Percentiles rank a stretch among this genome's conserved stretches.
Evolutionary conservation across 2,113 vertebrate species (phyloP).

Genomic region (Micromys minutus): DNA sequence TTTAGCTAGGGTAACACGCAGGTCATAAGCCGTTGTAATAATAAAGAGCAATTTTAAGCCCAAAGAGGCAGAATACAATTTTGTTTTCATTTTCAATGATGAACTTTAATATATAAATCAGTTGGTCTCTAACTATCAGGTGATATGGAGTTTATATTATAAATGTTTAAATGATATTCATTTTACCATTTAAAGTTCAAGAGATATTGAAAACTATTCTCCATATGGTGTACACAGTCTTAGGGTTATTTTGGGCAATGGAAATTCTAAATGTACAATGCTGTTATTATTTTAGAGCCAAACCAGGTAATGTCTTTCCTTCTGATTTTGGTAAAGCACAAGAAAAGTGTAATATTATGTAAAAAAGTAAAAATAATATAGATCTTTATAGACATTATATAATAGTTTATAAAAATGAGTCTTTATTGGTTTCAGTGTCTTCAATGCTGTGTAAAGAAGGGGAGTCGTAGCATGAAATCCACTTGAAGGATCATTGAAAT

Average conservation of each 20-base stretch:
- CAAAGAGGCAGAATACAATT: not conserved
- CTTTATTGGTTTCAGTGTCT: conserved; percentile 81
- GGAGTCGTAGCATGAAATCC: conserved; percentile 79
- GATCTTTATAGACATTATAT: conserved; percentile 5
- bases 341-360: conserved; percentile 89
- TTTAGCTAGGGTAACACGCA: not conserved
- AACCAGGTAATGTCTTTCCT: not conserved
- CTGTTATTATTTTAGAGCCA: conserved; percentile 20
- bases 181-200: conserved; percentile 8
- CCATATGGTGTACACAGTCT: conserved; percentile 9
- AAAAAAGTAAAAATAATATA: conserved; percentile 81
- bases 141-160: not conserved
- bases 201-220: conserved; percentile 16
- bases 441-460: conserved; percentile 78
- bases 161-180: not conserved
- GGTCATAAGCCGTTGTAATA: not conserved
- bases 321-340: conserved; percentile 85
- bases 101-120: not conserved
- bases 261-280: conserved; percentile 46
- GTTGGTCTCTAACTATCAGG: not conserved
- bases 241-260: not conserved
- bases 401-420: conserved; percentile 72
- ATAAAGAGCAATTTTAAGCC: conserved; percentile 2
- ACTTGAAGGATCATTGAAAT: conserved; percentile 81
- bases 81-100: not conserved